A percentile compares a stretch with the other conserved stretches of the same genome.
These are phyloP conservation scores for Fissipunctia ypsillon DNA, from an alignment of 2,888 invertebrate species.

Conservation along the genomic window DNA sequence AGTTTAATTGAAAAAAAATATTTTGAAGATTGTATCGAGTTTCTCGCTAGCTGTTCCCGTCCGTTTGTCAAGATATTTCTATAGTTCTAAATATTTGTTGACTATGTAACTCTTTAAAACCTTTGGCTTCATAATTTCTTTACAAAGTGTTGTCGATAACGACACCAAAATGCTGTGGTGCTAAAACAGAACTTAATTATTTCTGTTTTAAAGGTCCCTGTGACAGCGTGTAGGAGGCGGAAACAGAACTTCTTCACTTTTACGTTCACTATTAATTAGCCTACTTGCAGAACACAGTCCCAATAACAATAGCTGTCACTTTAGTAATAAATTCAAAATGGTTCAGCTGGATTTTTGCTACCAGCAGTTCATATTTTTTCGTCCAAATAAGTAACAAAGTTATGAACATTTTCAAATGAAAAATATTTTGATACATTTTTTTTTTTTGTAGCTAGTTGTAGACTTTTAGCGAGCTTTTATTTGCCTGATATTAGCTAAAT, in stretches of 20 bases:
- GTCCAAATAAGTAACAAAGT: background rate
- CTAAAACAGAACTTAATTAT: background rate
- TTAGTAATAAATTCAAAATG: too few species aligned
- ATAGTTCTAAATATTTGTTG: too few species aligned
- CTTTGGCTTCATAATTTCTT: background rate
- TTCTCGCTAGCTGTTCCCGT: too few species aligned
- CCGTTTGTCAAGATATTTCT: background rate
- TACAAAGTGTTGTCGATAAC: background rate
- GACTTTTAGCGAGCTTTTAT: too few species aligned
- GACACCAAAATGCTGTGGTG: background rate
- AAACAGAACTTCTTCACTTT: background rate
- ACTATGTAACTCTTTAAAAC: too few species aligned
- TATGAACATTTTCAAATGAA: background rate
- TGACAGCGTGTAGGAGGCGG: background rate
- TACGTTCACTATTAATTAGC: constrained; percentile 12
- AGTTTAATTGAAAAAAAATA: too few species aligned
- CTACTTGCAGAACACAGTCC: background rate
- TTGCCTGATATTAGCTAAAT: too few species aligned
- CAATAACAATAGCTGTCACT: background rate
- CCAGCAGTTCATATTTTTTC: too few species aligned
- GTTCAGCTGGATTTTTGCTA: too few species aligned
- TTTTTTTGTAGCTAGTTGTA: background rate
- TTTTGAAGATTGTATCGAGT: too few species aligned
- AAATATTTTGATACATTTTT: constrained; percentile 8
- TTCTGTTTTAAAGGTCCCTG: background rate